Conservation (phyloP, 2,888 invertebrate genomes). For the Rhamphomyia laevipes region DNA sequence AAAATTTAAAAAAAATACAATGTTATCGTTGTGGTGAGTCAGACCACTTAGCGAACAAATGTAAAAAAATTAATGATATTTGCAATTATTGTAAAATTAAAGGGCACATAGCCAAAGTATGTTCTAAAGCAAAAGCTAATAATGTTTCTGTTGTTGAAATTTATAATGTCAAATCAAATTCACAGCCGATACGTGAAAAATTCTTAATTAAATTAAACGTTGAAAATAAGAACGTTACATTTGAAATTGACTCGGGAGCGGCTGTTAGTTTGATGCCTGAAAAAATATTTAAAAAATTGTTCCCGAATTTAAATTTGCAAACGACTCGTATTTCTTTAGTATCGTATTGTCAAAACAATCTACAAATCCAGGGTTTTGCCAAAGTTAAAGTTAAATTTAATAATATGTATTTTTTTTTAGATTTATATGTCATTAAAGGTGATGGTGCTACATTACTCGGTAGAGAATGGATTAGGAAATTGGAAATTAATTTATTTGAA, state of each 20-base stretch:
- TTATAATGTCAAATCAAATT: neutral
- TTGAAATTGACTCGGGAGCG: neutral
- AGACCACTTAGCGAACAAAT: neutral
- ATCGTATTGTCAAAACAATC: neutral
- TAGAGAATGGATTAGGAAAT: neutral
- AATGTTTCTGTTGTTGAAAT: no score
- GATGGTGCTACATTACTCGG: neutral
- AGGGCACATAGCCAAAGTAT: slow-evolving; percentile 2
- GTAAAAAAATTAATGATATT: neutral
- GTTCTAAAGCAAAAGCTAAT: neutral
- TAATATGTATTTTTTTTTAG: neutral
- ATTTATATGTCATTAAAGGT: neutral
- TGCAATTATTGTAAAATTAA: neutral
- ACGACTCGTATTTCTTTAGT: neutral
- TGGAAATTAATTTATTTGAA: neutral
- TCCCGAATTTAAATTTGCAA: slow-evolving; percentile 7
- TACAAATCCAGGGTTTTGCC: neutral
- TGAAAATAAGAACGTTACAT: neutral
- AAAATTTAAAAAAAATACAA: neutral
- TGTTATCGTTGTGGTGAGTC: neutral
- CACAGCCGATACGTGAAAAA: neutral
- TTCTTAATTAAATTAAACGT: neutral
- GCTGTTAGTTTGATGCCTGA: neutral
- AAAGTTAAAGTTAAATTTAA: neutral
- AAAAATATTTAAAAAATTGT: neutral